Conservation (phyloP, 2,888 invertebrate genomes). For the Adelognathus sp. region DNA sequence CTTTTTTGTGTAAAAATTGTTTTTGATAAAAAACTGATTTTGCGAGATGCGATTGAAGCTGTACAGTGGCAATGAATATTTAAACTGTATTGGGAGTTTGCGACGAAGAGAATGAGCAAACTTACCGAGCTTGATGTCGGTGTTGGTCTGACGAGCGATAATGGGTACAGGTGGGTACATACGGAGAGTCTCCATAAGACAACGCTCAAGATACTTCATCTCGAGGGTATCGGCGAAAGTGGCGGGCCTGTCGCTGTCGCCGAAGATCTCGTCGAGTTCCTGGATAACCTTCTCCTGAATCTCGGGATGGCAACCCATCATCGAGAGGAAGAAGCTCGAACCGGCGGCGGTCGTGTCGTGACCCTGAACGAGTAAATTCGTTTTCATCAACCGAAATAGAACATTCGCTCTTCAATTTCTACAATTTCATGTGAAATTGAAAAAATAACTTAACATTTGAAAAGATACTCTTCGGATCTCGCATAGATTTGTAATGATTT, state of each 20-base stretch:
- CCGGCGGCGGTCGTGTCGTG: slow-evolving; percentile 94
- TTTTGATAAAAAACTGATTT: too few species aligned
- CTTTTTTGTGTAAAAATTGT: too few species aligned
- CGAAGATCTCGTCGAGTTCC: slow-evolving; percentile 89
- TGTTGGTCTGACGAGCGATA: slow-evolving; percentile 88
- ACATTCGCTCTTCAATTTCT: too few species aligned
- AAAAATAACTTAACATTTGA: too few species aligned
- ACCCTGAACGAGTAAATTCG: too few species aligned
- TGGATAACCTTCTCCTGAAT: slow-evolving; percentile 90
- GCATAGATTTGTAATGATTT: too few species aligned
- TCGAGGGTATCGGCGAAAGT: slow-evolving; percentile 90
- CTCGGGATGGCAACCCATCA: slow-evolving; percentile 91
- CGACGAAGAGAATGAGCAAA: slow-evolving; percentile 5
- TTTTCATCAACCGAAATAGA: too few species aligned
- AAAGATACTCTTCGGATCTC: too few species aligned
- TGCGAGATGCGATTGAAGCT: too few species aligned
- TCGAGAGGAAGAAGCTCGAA: slow-evolving; percentile 92
- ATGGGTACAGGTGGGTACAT: slow-evolving; percentile 91
- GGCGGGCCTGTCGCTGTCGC: slow-evolving; percentile 88
- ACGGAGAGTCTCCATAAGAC: slow-evolving; percentile 89
- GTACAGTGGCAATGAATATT: background rate
- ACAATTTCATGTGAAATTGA: too few species aligned
- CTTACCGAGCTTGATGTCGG: slow-evolving; percentile 87
- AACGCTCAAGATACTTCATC: slow-evolving; percentile 92
- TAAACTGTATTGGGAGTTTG: background rate